Conservation (phyloP, 2,888 invertebrate species). For the Cephus pygmeus region DNA sequence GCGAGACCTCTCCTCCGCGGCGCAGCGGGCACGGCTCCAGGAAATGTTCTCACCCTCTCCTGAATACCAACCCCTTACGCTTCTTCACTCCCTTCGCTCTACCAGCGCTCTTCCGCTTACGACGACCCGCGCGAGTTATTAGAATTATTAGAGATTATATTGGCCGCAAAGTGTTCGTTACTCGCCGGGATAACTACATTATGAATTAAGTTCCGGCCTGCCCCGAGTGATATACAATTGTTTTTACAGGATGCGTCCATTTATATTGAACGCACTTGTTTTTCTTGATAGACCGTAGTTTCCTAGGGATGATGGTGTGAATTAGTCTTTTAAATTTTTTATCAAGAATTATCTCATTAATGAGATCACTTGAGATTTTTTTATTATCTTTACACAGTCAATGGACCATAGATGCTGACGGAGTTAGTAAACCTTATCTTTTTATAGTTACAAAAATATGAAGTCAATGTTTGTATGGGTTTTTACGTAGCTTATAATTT, state of each 20-base stretch:
- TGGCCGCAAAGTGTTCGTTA: conserved; percentile 61
- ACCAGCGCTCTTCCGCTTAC: conserved; percentile 13
- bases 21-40: conserved; percentile 58
- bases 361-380: neutral
- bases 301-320: neutral
- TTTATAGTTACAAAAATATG: neutral
- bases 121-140: conserved; percentile 51
- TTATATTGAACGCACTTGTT: neutral
- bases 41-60: conserved; percentile 46
- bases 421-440: neutral
- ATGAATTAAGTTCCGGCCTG: conserved; percentile 52
- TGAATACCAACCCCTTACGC: conserved; percentile 14
- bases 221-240: conserved; percentile 9
- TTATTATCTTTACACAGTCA: neutral
- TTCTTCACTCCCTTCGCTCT: conserved; percentile 9
- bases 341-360: neutral
- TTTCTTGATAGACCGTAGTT: neutral
- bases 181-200: conserved; percentile 54
- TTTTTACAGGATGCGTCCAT: neutral
- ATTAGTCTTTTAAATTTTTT: neutral
- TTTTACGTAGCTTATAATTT: neutral
- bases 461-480: neutral
- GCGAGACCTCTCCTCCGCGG: conserved; percentile 23
- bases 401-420: neutral
- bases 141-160: conserved; percentile 64